Evolutionary conservation across 2,888 invertebrate species (phyloP).

Genomic region (Drosophila mimica): DNA sequence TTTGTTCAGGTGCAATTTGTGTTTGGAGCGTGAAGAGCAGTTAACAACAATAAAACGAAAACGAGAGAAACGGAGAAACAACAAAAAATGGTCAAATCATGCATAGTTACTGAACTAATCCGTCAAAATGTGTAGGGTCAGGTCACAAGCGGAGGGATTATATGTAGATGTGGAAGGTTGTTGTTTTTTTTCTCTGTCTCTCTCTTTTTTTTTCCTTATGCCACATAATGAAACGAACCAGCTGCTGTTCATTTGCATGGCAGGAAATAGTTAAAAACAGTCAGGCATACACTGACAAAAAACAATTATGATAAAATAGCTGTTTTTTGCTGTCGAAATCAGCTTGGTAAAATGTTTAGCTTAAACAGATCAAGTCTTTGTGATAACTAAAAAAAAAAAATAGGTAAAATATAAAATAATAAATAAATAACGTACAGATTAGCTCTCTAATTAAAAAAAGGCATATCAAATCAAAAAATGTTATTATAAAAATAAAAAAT

Average conservation of each 20-base stretch:
- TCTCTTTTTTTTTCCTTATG: slow-evolving; percentile 4
- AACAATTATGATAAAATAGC: slow-evolving; percentile 9
- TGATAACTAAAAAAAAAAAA: background rate
- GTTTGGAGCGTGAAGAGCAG: slow-evolving; percentile 75
- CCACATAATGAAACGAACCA: slow-evolving; percentile 18
- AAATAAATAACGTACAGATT: background rate
- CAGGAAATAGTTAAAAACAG: slow-evolving; percentile 51
- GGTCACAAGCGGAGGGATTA: slow-evolving; percentile 58
- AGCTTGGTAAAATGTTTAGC: background rate
- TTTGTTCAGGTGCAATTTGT: slow-evolving; percentile 84
- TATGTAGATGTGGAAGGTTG: slow-evolving; percentile 12
- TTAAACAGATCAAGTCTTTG: background rate
- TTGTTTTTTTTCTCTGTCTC: slow-evolving; percentile 16
- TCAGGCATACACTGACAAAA: slow-evolving; percentile 31
- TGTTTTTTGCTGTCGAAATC: background rate
- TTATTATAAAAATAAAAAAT: no score
- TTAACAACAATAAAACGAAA: slow-evolving; percentile 27
- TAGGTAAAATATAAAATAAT: no score
- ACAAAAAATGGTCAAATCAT: slow-evolving; percentile 69
- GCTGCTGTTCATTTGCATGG: slow-evolving; percentile 65
- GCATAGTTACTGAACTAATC: slow-evolving; percentile 78
- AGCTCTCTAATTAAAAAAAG: background rate
- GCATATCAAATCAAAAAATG: background rate
- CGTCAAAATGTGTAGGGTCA: slow-evolving; percentile 70
- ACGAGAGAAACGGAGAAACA: slow-evolving; percentile 1